Conservation (phyloP, 2,797 vertebrate genomes). For the Epinephelus awoara region DNA sequence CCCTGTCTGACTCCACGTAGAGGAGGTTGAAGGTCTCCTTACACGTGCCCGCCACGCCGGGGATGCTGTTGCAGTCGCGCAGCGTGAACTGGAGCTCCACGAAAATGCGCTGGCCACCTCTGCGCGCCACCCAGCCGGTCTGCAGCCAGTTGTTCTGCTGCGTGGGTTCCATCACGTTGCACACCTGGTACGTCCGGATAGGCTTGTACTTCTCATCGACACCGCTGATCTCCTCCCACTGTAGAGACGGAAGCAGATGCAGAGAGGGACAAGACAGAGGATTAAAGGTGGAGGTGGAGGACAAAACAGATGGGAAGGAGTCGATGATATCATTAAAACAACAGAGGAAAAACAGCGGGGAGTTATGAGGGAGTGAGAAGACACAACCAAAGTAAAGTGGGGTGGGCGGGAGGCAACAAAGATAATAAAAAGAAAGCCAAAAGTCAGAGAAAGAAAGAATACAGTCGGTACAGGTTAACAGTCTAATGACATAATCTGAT, state of each 20-base stretch:
- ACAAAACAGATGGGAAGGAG: neutral
- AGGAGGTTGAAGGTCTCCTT: constrained; percentile 98
- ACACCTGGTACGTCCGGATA: constrained; percentile 97
- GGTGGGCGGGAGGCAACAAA: neutral
- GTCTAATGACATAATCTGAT: constrained; percentile 38
- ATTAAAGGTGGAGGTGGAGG: neutral
- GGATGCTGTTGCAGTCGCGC: constrained; percentile 97
- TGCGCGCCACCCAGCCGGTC: constrained; percentile 93
- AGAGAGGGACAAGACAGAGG: no score
- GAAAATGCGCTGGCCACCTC: constrained; percentile 93
- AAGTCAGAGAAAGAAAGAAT: constrained; percentile 4
- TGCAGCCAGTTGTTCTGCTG: constrained; percentile 99
- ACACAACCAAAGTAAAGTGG: neutral
- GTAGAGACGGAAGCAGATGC: neutral
- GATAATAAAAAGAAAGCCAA: constrained; percentile 20
- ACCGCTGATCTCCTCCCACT: constrained; percentile 99
- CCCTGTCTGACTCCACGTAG: constrained; percentile 90
- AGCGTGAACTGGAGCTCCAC: constrained; percentile 97
- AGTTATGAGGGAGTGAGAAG: neutral
- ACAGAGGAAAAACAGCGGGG: neutral
- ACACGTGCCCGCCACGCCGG: constrained; percentile 93
- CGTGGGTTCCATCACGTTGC: constrained; percentile 95
- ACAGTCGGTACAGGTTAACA: constrained; percentile 12
- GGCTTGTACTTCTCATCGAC: constrained; percentile 95
- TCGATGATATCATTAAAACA: neutral